Evolutionary conservation across 2,888 invertebrate species (phyloP), one percentile per base, ranked within the genome.

Genomic region (Linyphia triangularis): DNA sequence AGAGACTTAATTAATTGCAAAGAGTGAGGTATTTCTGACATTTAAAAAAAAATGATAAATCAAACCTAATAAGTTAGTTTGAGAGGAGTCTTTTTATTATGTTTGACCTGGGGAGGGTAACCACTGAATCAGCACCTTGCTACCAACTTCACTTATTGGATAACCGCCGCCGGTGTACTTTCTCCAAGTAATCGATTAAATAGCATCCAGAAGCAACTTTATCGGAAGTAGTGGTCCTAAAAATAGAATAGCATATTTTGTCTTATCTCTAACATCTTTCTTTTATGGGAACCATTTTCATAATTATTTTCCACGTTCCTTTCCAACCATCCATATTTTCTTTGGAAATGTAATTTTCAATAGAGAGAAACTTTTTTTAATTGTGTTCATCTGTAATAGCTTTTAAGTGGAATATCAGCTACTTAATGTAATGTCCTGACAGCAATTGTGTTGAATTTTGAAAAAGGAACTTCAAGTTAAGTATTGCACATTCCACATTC

Each of bases 261-360:
- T 24, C 28, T 82, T 82, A 82, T 72, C 82, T 72, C 28, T 6
- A 7, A 30, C 28, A 57, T 82, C 63, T 65, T 16, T 26, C 30
- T 30, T 57, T 77, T 22, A 33, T 28, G 63, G 22, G 77, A 61
- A 69, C 75, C 75, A 85, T 85, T 85, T 85, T 85, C 67, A 77
- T 85, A 85, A 85, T 85, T 85, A 72, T 85, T 85, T 85, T 19
- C 28, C 37, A 16, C 40, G 22, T 26, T 40, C 28, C 30, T 24
- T 30, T 16, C 33, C 9, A 33, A 51, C 13, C n/a, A n/a, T 51
- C n/a, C 51, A 51, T 6, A n/a, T 51, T 51, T 5, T 51, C 33
- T 9, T 33, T 9, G 5, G 33, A 33, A 51, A 16, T 13, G 51
- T 1, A 16, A 16, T 6, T 51, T 13, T 16, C 16, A n/a, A n/a